These are phyloP conservation scores for Hippocampus mohnikei DNA, from an alignment of 2,113 vertebrate species.

Conservation along the genomic window DNA sequence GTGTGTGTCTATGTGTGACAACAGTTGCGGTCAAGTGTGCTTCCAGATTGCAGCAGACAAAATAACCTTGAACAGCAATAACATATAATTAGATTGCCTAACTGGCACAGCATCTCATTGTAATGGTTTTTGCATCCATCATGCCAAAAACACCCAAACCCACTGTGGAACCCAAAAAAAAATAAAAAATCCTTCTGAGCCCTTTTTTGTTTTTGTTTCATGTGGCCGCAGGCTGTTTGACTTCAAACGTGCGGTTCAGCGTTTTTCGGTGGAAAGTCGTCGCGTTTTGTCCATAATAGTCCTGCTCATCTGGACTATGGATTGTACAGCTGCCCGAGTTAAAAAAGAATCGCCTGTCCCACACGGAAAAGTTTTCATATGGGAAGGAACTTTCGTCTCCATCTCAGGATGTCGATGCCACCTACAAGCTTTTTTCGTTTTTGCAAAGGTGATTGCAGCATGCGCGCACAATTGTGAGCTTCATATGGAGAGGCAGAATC, in stretches of 20 bases:
- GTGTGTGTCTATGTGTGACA: conserved; percentile 22
- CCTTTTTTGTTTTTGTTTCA: conserved; percentile 46
- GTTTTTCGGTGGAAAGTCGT: conserved; percentile 56
- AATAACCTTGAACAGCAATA: conserved; percentile 49
- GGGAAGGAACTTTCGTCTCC: conserved; percentile 21
- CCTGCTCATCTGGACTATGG: conserved; percentile 53
- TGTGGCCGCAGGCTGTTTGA: conserved; percentile 60
- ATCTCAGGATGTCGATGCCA: conserved; percentile 31
- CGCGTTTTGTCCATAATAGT: conserved; percentile 65
- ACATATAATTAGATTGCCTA: conserved; percentile 37
- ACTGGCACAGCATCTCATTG: conserved; percentile 61
- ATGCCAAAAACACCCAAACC: conserved; percentile 40
- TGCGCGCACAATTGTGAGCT: conserved; percentile 35
- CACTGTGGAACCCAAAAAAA: conserved; percentile 36
- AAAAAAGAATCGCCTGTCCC: conserved; percentile 34
- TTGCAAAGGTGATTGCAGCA: conserved; percentile 52
- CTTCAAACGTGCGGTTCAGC: conserved; percentile 60
- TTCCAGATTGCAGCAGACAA: conserved; percentile 39
- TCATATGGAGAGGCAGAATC: conserved; percentile 46
- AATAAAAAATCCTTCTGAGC: conserved; percentile 40
- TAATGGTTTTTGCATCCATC: conserved; percentile 58
- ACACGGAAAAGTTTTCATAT: conserved; percentile 32
- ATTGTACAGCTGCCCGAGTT: conserved; percentile 49
- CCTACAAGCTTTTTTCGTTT: conserved; percentile 38
- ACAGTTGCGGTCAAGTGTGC: conserved; percentile 34